These are phyloP conservation scores for Melanostigma gelatinosum DNA, from an alignment of 2,113 vertebrate genomes.

Conservation along the genomic window DNA sequence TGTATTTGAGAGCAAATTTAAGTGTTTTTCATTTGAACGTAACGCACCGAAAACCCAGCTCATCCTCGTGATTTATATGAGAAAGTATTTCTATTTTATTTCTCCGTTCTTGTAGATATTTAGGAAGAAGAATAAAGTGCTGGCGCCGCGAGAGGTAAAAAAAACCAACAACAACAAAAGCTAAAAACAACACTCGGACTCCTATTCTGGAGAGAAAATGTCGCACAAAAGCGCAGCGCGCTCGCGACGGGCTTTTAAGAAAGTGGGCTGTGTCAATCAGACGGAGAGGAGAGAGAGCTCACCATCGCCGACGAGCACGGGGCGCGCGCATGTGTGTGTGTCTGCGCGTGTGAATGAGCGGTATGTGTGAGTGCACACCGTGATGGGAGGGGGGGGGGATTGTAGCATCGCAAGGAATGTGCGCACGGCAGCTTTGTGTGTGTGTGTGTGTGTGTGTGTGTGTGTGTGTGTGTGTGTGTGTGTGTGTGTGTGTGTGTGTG, in stretches of 20 bases:
- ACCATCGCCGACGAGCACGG: slow-evolving; percentile 43
- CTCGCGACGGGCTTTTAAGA: slow-evolving; percentile 27
- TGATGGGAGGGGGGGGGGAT: slow-evolving; percentile 69
- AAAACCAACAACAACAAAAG: not conserved
- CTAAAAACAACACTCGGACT: not conserved
- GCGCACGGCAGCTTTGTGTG: slow-evolving; percentile 74
- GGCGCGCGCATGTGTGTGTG: slow-evolving; percentile 18
- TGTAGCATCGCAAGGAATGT: slow-evolving; percentile 80
- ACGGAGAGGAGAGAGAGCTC: slow-evolving; percentile 43
- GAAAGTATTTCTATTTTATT: not conserved
- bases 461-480: no score
- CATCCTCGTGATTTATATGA: not conserved
- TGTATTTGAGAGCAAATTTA: not conserved
- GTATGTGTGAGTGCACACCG: slow-evolving; percentile 51
- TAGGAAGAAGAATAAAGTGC: not conserved
- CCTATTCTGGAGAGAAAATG: not conserved
- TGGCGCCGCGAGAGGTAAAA: not conserved
- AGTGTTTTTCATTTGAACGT: not conserved
- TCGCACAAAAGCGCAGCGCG: slow-evolving; percentile 6
- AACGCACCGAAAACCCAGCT: not conserved
- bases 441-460: slow-evolving; percentile 55
- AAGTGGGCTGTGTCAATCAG: slow-evolving; percentile 64
- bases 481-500: no score
- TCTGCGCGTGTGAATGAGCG: slow-evolving; percentile 39
- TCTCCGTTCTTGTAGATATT: not conserved